These are phyloP conservation scores for Rhinopomastus cyanomelas DNA, from an alignment of 2,113 vertebrate species.

Conservation along the genomic window DNA sequence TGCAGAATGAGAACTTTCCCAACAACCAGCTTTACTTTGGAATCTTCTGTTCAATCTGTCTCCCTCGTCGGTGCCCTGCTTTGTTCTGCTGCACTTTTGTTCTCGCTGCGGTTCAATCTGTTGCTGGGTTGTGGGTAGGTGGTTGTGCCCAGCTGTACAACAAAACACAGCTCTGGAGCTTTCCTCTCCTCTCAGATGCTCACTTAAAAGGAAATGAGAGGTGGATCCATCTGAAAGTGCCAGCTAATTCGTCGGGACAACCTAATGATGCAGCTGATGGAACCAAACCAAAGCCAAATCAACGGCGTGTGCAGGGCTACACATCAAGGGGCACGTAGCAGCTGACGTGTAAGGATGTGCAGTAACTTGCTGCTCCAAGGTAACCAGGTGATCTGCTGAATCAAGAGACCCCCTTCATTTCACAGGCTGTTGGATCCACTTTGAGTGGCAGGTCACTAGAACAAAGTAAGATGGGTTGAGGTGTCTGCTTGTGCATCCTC, in stretches of 20 bases:
- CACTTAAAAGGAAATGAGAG: background rate
- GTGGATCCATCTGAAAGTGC: background rate
- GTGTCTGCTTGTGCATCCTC: background rate
- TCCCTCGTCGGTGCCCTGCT: background rate
- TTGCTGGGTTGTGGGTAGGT: background rate
- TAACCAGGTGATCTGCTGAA: constrained; percentile 5
- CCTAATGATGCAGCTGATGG: background rate
- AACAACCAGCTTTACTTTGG: background rate
- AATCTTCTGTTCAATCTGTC: background rate
- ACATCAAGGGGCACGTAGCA: background rate
- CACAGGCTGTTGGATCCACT: background rate
- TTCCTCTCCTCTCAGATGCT: background rate
- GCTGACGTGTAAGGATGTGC: background rate
- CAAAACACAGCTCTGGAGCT: background rate
- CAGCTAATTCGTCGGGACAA: background rate
- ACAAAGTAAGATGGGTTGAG: background rate
- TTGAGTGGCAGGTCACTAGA: background rate
- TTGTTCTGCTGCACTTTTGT: background rate
- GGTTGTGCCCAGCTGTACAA: background rate
- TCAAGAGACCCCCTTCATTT: background rate
- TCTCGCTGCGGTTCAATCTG: no score
- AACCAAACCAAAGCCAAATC: background rate
- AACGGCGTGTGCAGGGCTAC: background rate
- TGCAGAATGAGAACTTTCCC: background rate
- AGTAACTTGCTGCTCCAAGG: background rate